Evolutionary conservation across 2,888 invertebrate genomes (phyloP), one percentile per base, ranked within the genome.

Genomic region (Drosophila parthenogenetica): DNA sequence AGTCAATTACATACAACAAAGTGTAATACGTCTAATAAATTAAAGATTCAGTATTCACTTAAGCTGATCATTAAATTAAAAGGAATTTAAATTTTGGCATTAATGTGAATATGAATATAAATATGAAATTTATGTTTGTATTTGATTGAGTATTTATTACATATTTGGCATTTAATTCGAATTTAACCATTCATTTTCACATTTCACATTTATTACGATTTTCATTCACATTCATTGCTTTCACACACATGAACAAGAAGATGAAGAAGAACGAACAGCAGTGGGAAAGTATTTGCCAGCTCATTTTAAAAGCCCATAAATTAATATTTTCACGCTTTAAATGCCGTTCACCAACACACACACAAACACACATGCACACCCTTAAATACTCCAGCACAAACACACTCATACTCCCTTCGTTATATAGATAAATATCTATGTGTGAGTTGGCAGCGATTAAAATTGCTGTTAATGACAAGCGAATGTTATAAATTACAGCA

Each of bases 401-500:
- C 40, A 57, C 25, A 64, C 66, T 65, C 66, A 63, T 35, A 58
- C 42, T 45, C 25, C 55, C 49, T 37, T 40, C 29, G 13, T 8
- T 22, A 49, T 45, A 25, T 3, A 51, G 39, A 32, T 25, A 39
- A 39, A n/a, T 25, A 48, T 32, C 50, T 51, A 49, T 53, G 46
- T 62, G 48, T 25, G 68, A 69, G 73, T 71, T 78, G 72, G 66
- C 62, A 71, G 77, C 85, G 89, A 85, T 85, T 85, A 87, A 85
- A 85, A 86, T 77, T 78, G 71, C 88, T 89, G 88, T 78, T 86
- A 85, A 89, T 90, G 90, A 89, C 88, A 90, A 87, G 88, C 84
- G 90, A 90, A 85, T 75, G 89, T 87, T 89, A 89, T 89, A 89
- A 90, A 90, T 89, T 87, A 89, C 84, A 80, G 80, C 81, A 77